Base-by-base conservation (phyloP, 2,888 invertebrate genomes). In the Bombylius major region DNA sequence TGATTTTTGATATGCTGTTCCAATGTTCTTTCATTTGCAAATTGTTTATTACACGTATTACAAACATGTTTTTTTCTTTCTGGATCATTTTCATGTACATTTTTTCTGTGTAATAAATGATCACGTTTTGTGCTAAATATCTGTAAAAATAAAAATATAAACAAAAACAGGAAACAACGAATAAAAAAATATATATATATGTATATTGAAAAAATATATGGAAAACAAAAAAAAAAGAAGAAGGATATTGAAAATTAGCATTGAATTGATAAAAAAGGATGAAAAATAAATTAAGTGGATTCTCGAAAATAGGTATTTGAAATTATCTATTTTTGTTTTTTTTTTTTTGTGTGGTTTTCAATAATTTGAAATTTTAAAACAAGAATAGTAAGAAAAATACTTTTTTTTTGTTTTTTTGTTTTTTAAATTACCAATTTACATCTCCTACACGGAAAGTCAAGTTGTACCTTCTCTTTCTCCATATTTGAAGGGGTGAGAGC, bases 1-100 rank as follows among this genome's bases (percentile, higher is more conserved):
- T 73, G 72, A 33, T 72, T 72, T 4, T 71, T 70, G 57, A 69
- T 71, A 59, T 73, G 72, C 14, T 73, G 66, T 60, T 71, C 70
- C 55, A 73, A 62, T 39, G 63, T 64, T 2, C 71, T 71, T 5
- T 72, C 71, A 60, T 73, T 73, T 3, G 72, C 71, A 55, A 73
- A 73, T 3, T 70, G 67, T 59, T 72, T 72, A 39, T 67, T 65
- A 58, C 72, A 73, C 33, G 71, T 65, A 49, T 64, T 66, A 48
- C 72, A 73, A 11, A 42, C 39, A 42, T 42, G 39, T 3, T 42
- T 42, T 42, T 42, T 42, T 11, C 39, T 42, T 42, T 70, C 69
- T 42, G 39, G 39, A 42, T 42, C 39, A 33, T 57, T 56, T 53
- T 61, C 60, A 62, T 72, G 72, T 51, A 68, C 68, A 61, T 71